Base-by-base conservation (phyloP, 1,140 invertebrate species). In the Leptoteleia sp. region DNA sequence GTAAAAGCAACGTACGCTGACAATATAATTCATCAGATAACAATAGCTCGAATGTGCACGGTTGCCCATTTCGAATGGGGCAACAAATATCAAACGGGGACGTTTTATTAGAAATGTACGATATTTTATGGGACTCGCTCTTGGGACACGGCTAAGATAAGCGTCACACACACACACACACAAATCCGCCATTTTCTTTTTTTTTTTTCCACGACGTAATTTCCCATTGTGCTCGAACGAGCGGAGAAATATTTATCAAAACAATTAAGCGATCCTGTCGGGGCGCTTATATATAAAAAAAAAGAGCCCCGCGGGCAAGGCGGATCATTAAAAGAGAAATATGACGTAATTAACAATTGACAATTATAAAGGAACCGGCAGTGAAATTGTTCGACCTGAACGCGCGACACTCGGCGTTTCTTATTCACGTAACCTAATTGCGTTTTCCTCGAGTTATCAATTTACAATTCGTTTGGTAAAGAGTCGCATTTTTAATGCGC, bases 21-120 rank as follows among this genome's bases (percentile, higher is more conserved):
- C 59, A 65, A 50, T 65, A 73, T 64, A 65, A 73, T 64, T 73
- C 70, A 57, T 73, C 50, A 52, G 70, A 73, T 64, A 64, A 73
- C 70, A 73, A 73, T 73, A 22, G 57, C 11, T 27, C 22, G 42
- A 16, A 55, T 40, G 40, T 48, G 48, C 33, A n/a, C 16, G 17
- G n/a, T 27, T 13, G 42, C 55, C n/a, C 38, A 17, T 71, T 73
- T 50, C 25, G 9, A 45, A 47, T 73, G 48, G 70, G 59, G 40
- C 40, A 62, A 64, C 70, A 57, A 71, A 64, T 55, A 48, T 48
- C 33, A 50, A 43, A 29, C 4, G 50, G 57, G 48, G 40, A 33
- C 42, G 31, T 73, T 55, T 64, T 64, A 73, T 73, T 73, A 73
- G 48, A 48, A 73, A 45, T 31, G 70, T 54, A 61, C 57, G 35